Conservation (phyloP, 92 coral and sea anemone species). For the Ricordea florida region DNA sequence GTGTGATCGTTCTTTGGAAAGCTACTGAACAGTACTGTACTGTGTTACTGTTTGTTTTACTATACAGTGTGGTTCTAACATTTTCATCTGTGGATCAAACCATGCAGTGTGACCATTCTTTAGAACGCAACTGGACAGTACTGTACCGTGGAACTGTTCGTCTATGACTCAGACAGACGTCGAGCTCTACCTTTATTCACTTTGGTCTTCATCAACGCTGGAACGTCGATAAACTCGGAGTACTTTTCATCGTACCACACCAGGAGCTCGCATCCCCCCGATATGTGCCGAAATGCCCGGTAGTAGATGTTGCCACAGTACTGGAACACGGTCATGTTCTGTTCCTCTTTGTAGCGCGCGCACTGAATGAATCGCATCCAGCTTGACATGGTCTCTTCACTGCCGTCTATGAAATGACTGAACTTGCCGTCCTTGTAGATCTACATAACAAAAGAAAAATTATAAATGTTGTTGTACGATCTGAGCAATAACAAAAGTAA, state of each 20-base stretch:
- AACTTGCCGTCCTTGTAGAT: constrained; percentile 92
- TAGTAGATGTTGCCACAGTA: constrained; percentile 92
- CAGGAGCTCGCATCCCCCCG: constrained; percentile 73
- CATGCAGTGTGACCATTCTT: too few species aligned
- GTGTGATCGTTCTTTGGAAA: too few species aligned
- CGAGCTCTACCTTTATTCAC: constrained; percentile 17
- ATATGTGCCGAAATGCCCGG: constrained; percentile 85
- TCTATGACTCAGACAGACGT: too few species aligned
- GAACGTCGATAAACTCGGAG: constrained; percentile 92
- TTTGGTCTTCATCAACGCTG: constrained; percentile 67
- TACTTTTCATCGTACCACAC: constrained; percentile 98
- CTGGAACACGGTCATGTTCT: constrained; percentile 97
- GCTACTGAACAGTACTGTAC: too few species aligned
- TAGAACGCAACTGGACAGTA: too few species aligned
- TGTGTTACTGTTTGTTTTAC: too few species aligned
- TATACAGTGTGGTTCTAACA: too few species aligned
- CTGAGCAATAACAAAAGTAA: too few species aligned
- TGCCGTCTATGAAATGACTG: constrained; percentile 92
- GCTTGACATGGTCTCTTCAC: constrained; percentile 78
- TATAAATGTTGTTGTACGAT: too few species aligned
- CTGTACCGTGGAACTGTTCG: too few species aligned
- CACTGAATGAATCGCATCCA: constrained; percentile 98
- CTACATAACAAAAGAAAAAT: constrained; percentile 14
- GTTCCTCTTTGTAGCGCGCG: constrained; percentile 92
- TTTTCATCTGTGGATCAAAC: too few species aligned